Percentiles rank a stretch among this genome's conserved stretches.
These are phyloP conservation scores for Prunella fulvescens DNA, from an alignment of 2,113 vertebrate species.

Conservation along the genomic window DNA sequence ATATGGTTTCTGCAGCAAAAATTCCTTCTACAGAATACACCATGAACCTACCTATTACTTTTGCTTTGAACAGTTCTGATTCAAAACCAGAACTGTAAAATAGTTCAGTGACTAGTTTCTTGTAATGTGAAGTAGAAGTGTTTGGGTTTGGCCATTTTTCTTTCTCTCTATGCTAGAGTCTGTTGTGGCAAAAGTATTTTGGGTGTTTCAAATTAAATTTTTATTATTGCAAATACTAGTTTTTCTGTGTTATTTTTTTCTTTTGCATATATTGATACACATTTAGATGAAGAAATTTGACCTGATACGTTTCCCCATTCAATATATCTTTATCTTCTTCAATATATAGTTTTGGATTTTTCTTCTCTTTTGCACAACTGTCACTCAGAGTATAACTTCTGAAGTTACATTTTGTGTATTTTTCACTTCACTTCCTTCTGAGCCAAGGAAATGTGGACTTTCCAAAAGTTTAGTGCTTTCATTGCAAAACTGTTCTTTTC, in stretches of 20 bases:
- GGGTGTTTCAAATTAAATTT: conserved; percentile 32
- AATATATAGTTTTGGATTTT: not conserved
- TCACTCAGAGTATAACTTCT: conserved; percentile 55
- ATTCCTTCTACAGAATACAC: not conserved
- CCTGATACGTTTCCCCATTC: not conserved
- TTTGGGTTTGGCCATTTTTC: conserved; percentile 9
- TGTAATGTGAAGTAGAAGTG: conserved; percentile 15
- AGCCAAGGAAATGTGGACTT: conserved; percentile 42
- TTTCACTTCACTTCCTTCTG: conserved; percentile 59
- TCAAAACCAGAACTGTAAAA: not conserved
- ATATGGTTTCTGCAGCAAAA: conserved; percentile 40
- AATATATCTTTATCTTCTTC: conserved; percentile 23
- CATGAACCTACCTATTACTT: conserved; percentile 9
- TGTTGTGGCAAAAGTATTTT: conserved; percentile 45
- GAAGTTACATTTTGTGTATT: conserved; percentile 1
- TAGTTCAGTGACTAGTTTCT: conserved; percentile 43
- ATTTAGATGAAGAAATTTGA: conserved; percentile 27
- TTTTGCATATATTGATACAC: conserved; percentile 42
- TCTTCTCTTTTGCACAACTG: not conserved
- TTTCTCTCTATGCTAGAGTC: not conserved
- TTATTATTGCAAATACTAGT: conserved; percentile 33
- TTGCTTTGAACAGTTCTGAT: conserved; percentile 42
- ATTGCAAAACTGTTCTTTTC: conserved; percentile 44
- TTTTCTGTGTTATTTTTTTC: conserved; percentile 7
- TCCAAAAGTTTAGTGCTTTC: conserved; percentile 49